Conservation (phyloP, 2,797 vertebrate species). For the Megaceryle alcyon region DNA sequence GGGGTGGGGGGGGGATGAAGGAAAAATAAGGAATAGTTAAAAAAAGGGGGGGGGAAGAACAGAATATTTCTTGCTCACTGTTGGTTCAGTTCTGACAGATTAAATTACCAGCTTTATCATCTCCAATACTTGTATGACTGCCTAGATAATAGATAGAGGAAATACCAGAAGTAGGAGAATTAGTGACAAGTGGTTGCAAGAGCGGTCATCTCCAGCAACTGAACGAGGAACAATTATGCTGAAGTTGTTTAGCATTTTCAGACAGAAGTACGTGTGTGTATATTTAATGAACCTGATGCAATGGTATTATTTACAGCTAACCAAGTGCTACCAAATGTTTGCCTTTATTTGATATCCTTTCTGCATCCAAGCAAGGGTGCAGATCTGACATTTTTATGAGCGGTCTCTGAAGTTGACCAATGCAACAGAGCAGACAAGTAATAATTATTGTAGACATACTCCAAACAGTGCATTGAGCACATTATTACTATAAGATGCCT, state of each 20-base stretch:
- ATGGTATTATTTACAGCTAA: neutral
- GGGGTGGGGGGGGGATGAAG: too few species aligned
- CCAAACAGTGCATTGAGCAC: neutral
- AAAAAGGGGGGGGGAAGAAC: neutral
- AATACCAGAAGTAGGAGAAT: neutral
- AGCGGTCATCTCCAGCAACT: neutral
- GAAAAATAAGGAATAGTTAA: too few species aligned
- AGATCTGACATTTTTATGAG: neutral
- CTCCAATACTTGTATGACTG: neutral
- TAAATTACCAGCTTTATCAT: neutral
- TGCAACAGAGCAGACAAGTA: conserved; percentile 17
- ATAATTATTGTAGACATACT: conserved; percentile 34
- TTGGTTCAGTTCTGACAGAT: neutral
- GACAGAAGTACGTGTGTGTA: neutral
- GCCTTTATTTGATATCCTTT: neutral
- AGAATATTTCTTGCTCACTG: neutral
- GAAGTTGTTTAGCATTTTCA: neutral
- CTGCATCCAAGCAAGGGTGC: neutral
- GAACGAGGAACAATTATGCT: neutral
- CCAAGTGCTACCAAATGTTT: neutral
- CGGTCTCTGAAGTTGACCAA: conserved; percentile 12
- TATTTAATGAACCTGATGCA: neutral
- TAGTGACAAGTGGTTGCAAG: neutral
- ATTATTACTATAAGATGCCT: conserved; percentile 19
- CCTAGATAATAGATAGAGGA: neutral